Conservation (phyloP, 2,888 invertebrate genomes). For the Caradrina clavipalpis region DNA sequence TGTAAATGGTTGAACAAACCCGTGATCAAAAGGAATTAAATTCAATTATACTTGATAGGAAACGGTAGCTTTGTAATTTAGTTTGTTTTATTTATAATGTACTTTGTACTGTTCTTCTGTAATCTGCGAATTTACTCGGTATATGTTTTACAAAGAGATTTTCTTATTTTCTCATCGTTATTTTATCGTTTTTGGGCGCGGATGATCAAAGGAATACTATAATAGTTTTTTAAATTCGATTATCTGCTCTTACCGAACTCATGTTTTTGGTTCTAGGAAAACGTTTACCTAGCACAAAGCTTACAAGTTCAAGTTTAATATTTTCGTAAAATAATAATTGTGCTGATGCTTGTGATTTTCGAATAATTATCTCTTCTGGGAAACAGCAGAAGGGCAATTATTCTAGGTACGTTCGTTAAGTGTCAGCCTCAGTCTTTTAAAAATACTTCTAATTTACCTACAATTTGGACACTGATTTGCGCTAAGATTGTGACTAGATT, state of each 20-base stretch:
- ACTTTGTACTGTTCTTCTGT: not conserved
- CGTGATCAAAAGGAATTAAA: conserved; percentile 30
- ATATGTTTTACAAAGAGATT: not conserved
- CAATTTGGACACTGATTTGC: too few species aligned
- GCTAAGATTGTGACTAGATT: too few species aligned
- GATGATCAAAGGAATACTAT: not conserved
- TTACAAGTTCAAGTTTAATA: not conserved
- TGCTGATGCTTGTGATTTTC: too few species aligned
- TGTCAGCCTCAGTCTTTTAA: too few species aligned
- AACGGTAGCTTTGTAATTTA: conserved; percentile 19
- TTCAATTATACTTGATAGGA: conserved; percentile 27
- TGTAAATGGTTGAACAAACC: conserved; percentile 20
- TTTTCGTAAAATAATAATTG: not conserved
- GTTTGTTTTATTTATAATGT: conserved; percentile 22
- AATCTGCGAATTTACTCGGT: not conserved
- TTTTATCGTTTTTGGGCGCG: not conserved
- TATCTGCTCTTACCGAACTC: not conserved
- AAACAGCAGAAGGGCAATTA: too few species aligned
- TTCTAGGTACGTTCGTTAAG: too few species aligned
- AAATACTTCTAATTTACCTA: too few species aligned
- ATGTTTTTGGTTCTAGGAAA: too few species aligned
- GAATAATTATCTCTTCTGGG: too few species aligned
- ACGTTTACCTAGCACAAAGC: too few species aligned
- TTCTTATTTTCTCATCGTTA: not conserved
- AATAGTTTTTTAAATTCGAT: not conserved